A percentile compares a stretch with the other conserved stretches of the same genome.
These are phyloP conservation scores for Tapera naevia DNA, from an alignment of 2,797 vertebrate species.

Conservation along the genomic window DNA sequence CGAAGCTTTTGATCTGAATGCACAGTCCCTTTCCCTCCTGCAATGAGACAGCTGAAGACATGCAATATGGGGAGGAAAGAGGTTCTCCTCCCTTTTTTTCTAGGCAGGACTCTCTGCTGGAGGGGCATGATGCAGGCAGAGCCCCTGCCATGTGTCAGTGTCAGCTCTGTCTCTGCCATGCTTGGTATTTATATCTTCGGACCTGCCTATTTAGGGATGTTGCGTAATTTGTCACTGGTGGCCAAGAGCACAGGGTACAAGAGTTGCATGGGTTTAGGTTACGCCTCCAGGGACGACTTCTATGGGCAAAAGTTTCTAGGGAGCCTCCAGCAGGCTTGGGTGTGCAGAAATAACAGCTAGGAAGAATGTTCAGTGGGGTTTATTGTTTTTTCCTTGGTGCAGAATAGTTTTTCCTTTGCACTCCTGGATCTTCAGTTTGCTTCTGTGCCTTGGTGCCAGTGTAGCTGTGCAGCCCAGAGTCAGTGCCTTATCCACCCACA, in stretches of 20 bases:
- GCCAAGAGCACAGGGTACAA: neutral
- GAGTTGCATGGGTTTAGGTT: neutral
- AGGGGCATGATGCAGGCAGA: neutral
- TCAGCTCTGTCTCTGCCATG: neutral
- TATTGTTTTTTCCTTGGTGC: neutral
- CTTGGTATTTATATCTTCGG: neutral
- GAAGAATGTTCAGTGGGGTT: neutral
- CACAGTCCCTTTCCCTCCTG: neutral
- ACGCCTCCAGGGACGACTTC: too few relatives aligned
- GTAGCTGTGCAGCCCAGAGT: neutral
- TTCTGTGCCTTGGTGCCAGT: neutral
- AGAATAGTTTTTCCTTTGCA: neutral
- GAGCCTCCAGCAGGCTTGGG: neutral
- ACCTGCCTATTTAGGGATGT: neutral
- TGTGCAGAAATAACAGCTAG: neutral
- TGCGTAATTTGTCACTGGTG: neutral
- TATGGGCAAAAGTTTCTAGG: neutral
- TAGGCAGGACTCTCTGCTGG: neutral
- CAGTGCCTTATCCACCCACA: rapidly evolving
- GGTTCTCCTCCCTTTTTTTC: neutral
- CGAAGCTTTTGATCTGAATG: neutral
- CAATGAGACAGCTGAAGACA: neutral
- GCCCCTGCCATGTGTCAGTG: neutral
- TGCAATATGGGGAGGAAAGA: neutral
- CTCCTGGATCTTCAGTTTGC: neutral